Conservation (phyloP, 2,888 invertebrate species). For the Acleris laterana region DNA sequence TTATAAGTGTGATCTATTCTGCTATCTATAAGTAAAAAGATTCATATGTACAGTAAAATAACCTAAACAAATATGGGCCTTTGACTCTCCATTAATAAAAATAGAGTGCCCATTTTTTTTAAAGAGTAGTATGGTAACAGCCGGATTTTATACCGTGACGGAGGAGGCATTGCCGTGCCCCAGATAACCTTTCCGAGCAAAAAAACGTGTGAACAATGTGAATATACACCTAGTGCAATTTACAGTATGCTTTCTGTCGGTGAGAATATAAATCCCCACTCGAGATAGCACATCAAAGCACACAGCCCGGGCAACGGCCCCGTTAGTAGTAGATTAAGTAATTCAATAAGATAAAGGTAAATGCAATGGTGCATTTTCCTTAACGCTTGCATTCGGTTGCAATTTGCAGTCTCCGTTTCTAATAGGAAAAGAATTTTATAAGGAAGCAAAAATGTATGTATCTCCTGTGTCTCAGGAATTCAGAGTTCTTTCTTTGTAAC, state of each 20-base stretch:
- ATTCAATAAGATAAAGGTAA: conserved; percentile 20
- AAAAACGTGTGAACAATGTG: conserved; percentile 13
- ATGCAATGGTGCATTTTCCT: conserved; percentile 1
- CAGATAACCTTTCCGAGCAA: background rate
- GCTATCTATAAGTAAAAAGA: too few species aligned
- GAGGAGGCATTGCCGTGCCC: too few species aligned
- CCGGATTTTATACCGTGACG: background rate
- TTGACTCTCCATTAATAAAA: too few species aligned
- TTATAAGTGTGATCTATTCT: too few species aligned
- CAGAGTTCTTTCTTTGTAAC: too few species aligned
- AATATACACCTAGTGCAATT: conserved; percentile 7
- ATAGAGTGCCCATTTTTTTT: too few species aligned
- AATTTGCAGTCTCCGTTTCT: background rate
- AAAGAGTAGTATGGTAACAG: too few species aligned
- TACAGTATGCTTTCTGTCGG: conserved; percentile 4
- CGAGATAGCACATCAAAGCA: conserved; percentile 17
- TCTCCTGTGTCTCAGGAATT: too few species aligned
- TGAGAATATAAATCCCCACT: conserved; percentile 9
- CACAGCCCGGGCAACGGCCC: conserved; percentile 16
- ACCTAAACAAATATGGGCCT: too few species aligned
- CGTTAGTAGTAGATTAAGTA: conserved; percentile 18
- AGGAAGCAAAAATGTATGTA: too few species aligned
- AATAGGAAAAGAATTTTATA: too few species aligned
- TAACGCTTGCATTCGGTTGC: background rate
- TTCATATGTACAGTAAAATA: too few species aligned